Evolutionary conservation across 2,888 invertebrate genomes (phyloP).

Genomic region (Eupithecia abbreviata): DNA sequence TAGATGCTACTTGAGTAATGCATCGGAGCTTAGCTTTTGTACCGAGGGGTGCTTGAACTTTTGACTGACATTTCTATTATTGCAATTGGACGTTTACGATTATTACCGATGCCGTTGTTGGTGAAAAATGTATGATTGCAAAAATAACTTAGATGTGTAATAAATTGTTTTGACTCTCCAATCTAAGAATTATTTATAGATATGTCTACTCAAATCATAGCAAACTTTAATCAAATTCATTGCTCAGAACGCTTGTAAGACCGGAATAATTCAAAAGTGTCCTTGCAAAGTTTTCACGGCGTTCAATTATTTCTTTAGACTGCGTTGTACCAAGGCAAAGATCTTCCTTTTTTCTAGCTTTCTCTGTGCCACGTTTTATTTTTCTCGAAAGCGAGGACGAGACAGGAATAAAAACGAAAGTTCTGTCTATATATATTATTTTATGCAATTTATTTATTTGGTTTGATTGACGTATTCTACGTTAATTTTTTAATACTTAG

Average conservation of each 20-base stretch:
- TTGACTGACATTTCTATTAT: slow-evolving; percentile 34
- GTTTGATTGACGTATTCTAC: no score
- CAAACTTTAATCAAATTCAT: not conserved
- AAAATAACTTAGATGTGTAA: not conserved
- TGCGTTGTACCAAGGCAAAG: not conserved
- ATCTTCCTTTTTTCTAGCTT: not conserved
- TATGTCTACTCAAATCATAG: not conserved
- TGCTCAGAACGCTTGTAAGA: not conserved
- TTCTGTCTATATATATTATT: no score
- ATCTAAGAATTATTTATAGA: not conserved
- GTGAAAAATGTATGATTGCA: slow-evolving; percentile 3
- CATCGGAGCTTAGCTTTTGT: slow-evolving; percentile 22
- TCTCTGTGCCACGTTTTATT: not conserved
- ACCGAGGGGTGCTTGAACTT: slow-evolving; percentile 28
- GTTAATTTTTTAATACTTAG: no score
- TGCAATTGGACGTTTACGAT: slow-evolving; percentile 5
- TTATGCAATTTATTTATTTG: not conserved
- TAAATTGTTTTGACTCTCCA: not conserved
- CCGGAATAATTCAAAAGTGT: not conserved
- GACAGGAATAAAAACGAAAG: no score
- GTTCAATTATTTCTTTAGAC: not conserved
- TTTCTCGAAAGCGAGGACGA: not conserved
- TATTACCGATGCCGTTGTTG: not conserved
- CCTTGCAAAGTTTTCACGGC: not conserved
- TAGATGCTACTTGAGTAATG: slow-evolving; percentile 18